phyloP scores from a whole-genome alignment of 2,797 vertebrate species.

The Pseudotriccus pelzelni region DNA sequence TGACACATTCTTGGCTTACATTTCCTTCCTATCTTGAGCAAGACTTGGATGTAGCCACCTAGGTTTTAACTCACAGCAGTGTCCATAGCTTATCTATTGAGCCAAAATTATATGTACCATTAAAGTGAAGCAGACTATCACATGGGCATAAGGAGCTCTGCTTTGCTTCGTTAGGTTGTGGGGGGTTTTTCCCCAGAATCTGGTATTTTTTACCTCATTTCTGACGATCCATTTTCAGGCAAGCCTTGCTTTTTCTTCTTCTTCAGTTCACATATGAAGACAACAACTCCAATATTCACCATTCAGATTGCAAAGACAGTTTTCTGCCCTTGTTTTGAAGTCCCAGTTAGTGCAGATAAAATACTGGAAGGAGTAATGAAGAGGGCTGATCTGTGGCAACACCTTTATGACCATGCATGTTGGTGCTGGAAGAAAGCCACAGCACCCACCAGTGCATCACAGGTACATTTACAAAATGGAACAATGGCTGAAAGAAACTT shows the following conservation, averaged over 20 bases:
- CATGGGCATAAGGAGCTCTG: rapidly evolving
- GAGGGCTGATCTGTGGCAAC: background rate
- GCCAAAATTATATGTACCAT: background rate
- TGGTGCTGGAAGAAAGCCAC: background rate
- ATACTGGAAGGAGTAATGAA: background rate
- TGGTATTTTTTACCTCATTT: background rate
- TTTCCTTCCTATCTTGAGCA: background rate
- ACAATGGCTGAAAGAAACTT: rapidly evolving
- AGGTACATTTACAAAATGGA: background rate
- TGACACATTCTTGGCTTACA: background rate
- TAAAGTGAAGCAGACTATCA: background rate
- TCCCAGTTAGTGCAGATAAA: background rate
- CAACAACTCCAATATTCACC: background rate
- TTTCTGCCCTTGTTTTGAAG: background rate
- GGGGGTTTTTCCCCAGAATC: background rate
- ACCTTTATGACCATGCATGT: rapidly evolving
- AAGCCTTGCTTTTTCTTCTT: background rate
- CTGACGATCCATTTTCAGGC: background rate
- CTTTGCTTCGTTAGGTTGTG: background rate
- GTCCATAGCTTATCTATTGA: background rate
- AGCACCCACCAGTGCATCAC: background rate
- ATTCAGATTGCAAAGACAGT: background rate
- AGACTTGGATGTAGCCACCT: background rate
- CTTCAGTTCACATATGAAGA: background rate
- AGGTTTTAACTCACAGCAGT: background rate